Evolutionary conservation across 2,888 invertebrate genomes (phyloP), one percentile per base, ranked within the genome.

Genomic region (Clusia tigrina): DNA sequence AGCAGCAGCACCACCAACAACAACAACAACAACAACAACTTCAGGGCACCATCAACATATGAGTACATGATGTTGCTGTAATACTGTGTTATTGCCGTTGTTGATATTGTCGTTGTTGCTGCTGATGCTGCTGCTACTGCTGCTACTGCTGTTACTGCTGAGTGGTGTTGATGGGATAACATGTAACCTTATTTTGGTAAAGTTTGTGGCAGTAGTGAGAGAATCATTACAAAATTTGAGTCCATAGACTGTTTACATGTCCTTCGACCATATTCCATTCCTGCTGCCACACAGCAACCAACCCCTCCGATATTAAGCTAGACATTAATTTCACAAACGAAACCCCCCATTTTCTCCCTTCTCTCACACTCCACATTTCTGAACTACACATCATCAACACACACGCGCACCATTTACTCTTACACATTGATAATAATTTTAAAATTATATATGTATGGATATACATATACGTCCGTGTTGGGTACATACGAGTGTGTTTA

Each of bases 141-240:
- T 59, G 46, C 23, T 60, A 54, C 20, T 60, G 60, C 25, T 54
- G 60, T 23, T 55, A 22, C 22, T 48, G 48, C 46, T 46, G 23
- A 74, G 69, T 71, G 78, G 74, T 76, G 75, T 75, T 76, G 78
- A 78, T 78, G 77, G 75, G 67, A 78, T 78, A 76, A 76, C 77
- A 65, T 62, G 58, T 63, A 65, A 63, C 51, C 60, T 63, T 52
- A 60, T 63, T 60, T 63, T n/a, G n/a, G 63, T 52, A 46, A 57
- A 62, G 60, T 58, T 65, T 60, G 70, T 62, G 67, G 66, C 64
- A 65, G 48, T 51, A 58, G 38, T 54, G 42, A 25, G 37, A 25
- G 46, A 60, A 58, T 26, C 58, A 75, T 74, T 74, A 74, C 72
- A 74, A 74, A 71, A 74, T 76, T 72, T 73, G 71, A 76, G 74